Evolutionary conservation across 92 coral and sea anemone genomes (phyloP), one percentile per base, ranked within the genome.

Genomic region (Porites cylindrica): DNA sequence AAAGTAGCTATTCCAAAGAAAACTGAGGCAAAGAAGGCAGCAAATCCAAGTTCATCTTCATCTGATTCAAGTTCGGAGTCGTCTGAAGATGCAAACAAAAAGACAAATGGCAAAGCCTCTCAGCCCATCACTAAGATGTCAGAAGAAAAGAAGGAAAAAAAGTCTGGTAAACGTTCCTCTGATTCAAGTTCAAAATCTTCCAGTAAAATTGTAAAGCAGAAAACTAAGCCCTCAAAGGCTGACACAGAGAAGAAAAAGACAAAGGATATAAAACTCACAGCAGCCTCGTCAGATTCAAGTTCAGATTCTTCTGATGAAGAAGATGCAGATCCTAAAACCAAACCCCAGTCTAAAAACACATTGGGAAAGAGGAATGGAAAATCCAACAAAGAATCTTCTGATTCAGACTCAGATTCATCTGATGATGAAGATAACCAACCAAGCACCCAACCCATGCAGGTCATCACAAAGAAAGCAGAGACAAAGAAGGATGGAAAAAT

Each of bases 291-390:
- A 4, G 92, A 81, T 24, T 80, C 95, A 11, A 86, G 85, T 51
- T 77, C 86, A 20, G 93, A 83, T 17, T 77, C 90, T 8, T 86
- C 89, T n/a, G 77, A 89, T 2, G 91, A 91, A 62, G 73, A 86
- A 61, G 91, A 88, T 9, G 88, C 81, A 66, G 92, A 90, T 51
- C 73, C 80, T 21, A 74, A 82, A 38, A 86, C 82, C 8, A 51
- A 84, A 10, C 77, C 87, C 18, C 18, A 77, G 7, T 29, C 32
- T 29, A 29, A 29, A 29, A 29, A 29, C 32, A 29, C 32, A 29
- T 29, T 29, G 32, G 32, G 32, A 2, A 56, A 74, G 70, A 90
- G 61, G 93, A 82, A 23, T 20, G 16, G 52, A 0, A 80, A 80
- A 80, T 14, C 84, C 14, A 68, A 80, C 51, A 26, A 19, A 24